Evolutionary conservation across 2,797 vertebrate genomes (phyloP).

Genomic region (Parauchenoglanis ngamensis): DNA sequence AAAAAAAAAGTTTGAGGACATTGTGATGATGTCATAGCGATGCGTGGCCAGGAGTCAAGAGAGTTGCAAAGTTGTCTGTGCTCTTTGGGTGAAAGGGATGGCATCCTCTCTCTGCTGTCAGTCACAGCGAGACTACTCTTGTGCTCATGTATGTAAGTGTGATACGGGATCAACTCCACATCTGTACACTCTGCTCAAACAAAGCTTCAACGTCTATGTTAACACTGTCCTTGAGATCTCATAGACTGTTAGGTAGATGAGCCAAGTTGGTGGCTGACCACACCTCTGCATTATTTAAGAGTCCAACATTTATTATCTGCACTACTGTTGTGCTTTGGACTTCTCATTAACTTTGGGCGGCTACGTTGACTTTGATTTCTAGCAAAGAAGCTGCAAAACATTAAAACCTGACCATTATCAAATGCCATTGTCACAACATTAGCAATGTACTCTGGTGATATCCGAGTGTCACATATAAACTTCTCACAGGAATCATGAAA

Average conservation of each 20-base stretch:
- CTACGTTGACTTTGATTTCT: neutral
- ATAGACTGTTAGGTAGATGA: neutral
- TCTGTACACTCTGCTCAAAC: neutral
- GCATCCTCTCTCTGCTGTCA: neutral
- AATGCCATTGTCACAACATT: neutral
- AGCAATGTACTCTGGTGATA: neutral
- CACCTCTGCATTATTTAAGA: neutral
- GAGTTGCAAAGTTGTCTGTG: neutral
- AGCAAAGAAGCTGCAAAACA: neutral
- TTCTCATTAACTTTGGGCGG: neutral
- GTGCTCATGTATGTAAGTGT: neutral
- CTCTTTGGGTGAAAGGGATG: neutral
- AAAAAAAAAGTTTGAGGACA: neutral
- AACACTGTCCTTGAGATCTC: neutral
- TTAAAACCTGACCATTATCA: neutral
- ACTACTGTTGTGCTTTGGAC: neutral
- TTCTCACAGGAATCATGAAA: neutral
- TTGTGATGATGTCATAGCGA: neutral
- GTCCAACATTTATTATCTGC: neutral
- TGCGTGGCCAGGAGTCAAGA: neutral
- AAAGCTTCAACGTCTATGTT: neutral
- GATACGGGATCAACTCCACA: neutral
- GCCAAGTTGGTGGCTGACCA: neutral
- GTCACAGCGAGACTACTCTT: neutral
- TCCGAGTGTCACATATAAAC: no score